phyloP scores from a whole-genome alignment of 2,888 invertebrate species.

The Drosophila mercatorum region DNA sequence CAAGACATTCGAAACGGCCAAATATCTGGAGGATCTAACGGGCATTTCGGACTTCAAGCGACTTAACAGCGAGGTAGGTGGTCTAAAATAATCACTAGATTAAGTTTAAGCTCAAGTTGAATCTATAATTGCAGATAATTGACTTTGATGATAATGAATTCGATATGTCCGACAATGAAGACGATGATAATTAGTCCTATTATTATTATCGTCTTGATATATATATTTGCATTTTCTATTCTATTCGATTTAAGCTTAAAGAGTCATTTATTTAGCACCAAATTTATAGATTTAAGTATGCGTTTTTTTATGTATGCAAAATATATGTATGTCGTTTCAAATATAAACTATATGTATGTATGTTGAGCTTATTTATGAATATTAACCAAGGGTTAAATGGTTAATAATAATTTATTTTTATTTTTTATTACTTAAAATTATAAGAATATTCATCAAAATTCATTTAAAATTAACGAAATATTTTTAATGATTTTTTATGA shows the following conservation, averaged over 20 bases:
- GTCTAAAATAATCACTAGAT: neutral
- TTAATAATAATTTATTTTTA: neutral
- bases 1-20: conserved; percentile 92
- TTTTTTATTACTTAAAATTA: neutral
- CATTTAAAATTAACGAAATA: neutral
- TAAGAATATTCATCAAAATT: neutral
- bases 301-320: neutral
- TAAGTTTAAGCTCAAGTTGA: too few species aligned
- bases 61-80: conserved; percentile 86
- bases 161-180: conserved; percentile 78
- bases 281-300: conserved; percentile 3
- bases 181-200: conserved; percentile 27
- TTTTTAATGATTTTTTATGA: too few species aligned
- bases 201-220: neutral
- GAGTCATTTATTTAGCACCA: conserved; percentile 21
- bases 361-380: neutral
- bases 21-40: conserved; percentile 93
- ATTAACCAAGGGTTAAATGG: neutral
- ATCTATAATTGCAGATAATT: conserved; percentile 77
- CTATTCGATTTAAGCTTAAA: conserved; percentile 17
- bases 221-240: conserved; percentile 11
- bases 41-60: conserved; percentile 89
- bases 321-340: conserved; percentile 2
- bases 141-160: conserved; percentile 83
- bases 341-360: neutral